A percentile compares a stretch with the other conserved stretches of the same genome.
These are phyloP conservation scores for Macrostomum lignano DNA, from an alignment of 1,140 invertebrate species.

Conservation along the genomic window DNA sequence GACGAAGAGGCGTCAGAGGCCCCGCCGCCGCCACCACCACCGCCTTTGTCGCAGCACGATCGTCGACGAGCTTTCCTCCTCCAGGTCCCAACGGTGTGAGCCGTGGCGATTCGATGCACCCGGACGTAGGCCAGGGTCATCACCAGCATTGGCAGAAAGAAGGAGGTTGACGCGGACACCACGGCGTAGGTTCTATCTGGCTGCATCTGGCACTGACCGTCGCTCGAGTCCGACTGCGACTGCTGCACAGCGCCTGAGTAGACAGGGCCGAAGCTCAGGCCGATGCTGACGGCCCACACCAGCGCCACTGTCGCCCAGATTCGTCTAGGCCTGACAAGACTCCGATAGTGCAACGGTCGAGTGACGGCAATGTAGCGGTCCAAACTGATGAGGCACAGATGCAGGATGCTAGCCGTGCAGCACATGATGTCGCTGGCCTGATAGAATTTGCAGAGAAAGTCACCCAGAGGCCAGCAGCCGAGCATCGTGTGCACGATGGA, in stretches of 20 bases:
- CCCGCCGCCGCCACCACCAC: too few relatives aligned
- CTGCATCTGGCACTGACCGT: too few relatives aligned
- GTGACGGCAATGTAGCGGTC: conserved; percentile 67
- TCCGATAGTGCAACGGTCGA: conserved; percentile 47
- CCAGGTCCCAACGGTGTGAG: conserved; percentile 16
- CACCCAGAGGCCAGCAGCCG: conserved; percentile 3
- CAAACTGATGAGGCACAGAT: conserved; percentile 58
- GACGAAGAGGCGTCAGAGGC: too few relatives aligned
- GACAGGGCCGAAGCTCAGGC: conserved; percentile 55
- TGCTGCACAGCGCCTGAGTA: too few relatives aligned
- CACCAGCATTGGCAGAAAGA: conserved; percentile 55
- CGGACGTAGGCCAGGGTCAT: conserved; percentile 66
- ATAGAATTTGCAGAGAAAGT: conserved; percentile 19
- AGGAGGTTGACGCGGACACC: conserved; percentile 45
- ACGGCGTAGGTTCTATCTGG: conserved; percentile 48
- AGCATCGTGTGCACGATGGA: conserved; percentile 8
- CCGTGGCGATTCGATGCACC: conserved; percentile 36
- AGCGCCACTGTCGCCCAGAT: conserved; percentile 52
- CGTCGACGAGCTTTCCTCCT: conserved; percentile 5
- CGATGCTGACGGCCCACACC: conserved; percentile 62
- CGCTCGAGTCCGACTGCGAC: too few relatives aligned
- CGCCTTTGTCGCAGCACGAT: too few relatives aligned
- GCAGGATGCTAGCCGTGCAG: conserved; percentile 58
- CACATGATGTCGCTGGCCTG: conserved; percentile 35
- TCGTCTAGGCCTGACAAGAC: conserved; percentile 20